phyloP scores from a whole-genome alignment of 2,888 invertebrate species.

The Suillia variegata region DNA sequence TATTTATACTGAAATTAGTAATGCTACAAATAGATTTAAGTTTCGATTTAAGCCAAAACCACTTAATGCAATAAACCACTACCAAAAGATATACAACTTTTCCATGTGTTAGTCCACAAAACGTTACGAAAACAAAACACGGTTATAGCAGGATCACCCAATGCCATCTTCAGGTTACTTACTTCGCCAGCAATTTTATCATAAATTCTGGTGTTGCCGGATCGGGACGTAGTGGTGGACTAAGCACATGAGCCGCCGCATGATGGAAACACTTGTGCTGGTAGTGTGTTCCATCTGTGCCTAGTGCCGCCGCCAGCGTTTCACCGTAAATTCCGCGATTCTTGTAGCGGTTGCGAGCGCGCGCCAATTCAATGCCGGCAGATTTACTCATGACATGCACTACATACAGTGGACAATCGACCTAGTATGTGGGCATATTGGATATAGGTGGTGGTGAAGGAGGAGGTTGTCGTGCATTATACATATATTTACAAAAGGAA shows the following conservation, averaged over 20 bases:
- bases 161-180: too few relatives aligned
- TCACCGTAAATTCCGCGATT: constrained; percentile 85
- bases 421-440: constrained; percentile 35
- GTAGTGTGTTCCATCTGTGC: constrained; percentile 74
- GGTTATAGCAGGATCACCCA: too few relatives aligned
- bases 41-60: too few relatives aligned
- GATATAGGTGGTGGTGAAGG: too few relatives aligned
- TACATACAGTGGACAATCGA: constrained; percentile 80
- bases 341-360: constrained; percentile 68
- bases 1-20: too few relatives aligned
- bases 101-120: too few relatives aligned
- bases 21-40: too few relatives aligned
- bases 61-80: too few relatives aligned
- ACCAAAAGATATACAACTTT: too few relatives aligned
- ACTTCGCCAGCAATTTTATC: constrained; percentile 87
- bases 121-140: too few relatives aligned
- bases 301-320: constrained; percentile 79
- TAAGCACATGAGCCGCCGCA: constrained; percentile 92
- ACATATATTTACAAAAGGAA: constrained; percentile 27
- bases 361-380: constrained; percentile 80
- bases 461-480: background rate
- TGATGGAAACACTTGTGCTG: constrained; percentile 88
- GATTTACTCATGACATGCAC: constrained; percentile 98
- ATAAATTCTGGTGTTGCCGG: constrained; percentile 84
- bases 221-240: constrained; percentile 93